Conservation (phyloP, 2,888 invertebrate genomes). For the Platycheirus rosarum region DNA sequence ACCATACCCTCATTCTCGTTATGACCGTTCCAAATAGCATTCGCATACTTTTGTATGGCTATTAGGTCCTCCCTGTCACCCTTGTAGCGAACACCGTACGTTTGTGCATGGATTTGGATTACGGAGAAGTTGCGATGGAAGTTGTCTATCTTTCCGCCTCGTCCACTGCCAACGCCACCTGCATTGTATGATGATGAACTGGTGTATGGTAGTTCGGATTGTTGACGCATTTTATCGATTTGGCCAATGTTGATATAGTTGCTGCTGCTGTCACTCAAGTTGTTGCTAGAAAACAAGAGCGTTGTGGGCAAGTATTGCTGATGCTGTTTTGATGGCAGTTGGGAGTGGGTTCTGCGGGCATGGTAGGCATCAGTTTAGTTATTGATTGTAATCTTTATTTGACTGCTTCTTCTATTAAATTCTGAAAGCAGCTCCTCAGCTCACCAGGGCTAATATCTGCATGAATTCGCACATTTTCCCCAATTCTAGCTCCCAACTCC, state of each 20-base stretch:
- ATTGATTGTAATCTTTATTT: too few species aligned
- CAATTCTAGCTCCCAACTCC: too few species aligned
- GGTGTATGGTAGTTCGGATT: conserved; percentile 81
- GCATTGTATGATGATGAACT: conserved; percentile 72
- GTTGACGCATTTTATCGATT: conserved; percentile 83
- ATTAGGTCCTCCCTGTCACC: conserved; percentile 66
- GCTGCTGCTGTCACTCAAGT: conserved; percentile 76
- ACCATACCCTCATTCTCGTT: conserved; percentile 65
- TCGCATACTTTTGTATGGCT: conserved; percentile 76
- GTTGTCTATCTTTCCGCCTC: conserved; percentile 75
- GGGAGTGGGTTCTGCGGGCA: conserved; percentile 80
- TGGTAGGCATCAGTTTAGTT: conserved; percentile 80
- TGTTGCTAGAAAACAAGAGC: conserved; percentile 75
- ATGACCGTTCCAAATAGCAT: conserved; percentile 78
- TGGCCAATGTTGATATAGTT: conserved; percentile 85
- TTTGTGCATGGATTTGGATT: conserved; percentile 80
- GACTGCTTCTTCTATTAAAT: too few species aligned
- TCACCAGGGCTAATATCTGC: too few species aligned
- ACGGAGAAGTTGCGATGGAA: conserved; percentile 82
- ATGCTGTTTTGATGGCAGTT: conserved; percentile 77
- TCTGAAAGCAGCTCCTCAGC: too few species aligned
- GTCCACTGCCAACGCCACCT: conserved; percentile 70
- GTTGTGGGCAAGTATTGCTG: conserved; percentile 68
- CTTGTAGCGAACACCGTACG: conserved; percentile 77
- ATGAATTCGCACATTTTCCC: too few species aligned